phyloP scores from a whole-genome alignment of 1,140 invertebrate genomes.

The Neuroterus valhalla region DNA sequence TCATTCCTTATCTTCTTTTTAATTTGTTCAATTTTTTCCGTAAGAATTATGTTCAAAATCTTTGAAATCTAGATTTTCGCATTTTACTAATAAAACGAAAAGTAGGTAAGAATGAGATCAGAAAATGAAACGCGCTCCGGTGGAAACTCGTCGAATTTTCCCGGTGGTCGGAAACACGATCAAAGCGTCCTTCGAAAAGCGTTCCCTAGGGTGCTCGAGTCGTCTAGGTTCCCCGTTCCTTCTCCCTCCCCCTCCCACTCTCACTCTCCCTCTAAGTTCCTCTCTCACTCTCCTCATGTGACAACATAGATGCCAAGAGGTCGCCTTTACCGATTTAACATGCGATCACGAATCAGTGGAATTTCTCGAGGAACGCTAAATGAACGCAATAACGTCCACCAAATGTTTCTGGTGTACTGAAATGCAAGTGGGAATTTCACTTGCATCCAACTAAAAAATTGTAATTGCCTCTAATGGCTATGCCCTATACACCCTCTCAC shows the following conservation, averaged over 20 bases:
- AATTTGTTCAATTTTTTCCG: not conserved
- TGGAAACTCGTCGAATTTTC: conserved; percentile 49
- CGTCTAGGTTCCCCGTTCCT: conserved; percentile 25
- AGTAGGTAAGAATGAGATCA: conserved; percentile 30
- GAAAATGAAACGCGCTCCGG: conserved; percentile 44
- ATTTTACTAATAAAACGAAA: not conserved
- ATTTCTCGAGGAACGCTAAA: conserved; percentile 23
- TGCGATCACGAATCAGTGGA: conserved; percentile 7
- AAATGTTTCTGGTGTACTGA: conserved; percentile 4
- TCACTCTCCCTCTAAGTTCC: not conserved
- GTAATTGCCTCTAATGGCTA: conserved; percentile 2
- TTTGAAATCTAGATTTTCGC: not conserved
- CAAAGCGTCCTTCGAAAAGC: conserved; percentile 45
- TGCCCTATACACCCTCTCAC: no score
- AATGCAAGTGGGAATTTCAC: conserved; percentile 10
- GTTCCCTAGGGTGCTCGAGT: conserved; percentile 38
- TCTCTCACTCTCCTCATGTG: conserved; percentile 12
- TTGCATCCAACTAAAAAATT: not conserved
- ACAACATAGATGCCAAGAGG: conserved; percentile 23
- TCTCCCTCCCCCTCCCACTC: conserved; percentile 14
- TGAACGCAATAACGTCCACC: conserved; percentile 27
- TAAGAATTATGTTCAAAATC: conserved; percentile 11
- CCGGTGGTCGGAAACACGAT: conserved; percentile 47
- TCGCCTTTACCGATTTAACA: conserved; percentile 3
- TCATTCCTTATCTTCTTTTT: not conserved